Percentiles rank a stretch among this genome's conserved stretches.
These are phyloP conservation scores for Nibea albiflora DNA, from an alignment of 2,113 vertebrate genomes.

Conservation along the genomic window DNA sequence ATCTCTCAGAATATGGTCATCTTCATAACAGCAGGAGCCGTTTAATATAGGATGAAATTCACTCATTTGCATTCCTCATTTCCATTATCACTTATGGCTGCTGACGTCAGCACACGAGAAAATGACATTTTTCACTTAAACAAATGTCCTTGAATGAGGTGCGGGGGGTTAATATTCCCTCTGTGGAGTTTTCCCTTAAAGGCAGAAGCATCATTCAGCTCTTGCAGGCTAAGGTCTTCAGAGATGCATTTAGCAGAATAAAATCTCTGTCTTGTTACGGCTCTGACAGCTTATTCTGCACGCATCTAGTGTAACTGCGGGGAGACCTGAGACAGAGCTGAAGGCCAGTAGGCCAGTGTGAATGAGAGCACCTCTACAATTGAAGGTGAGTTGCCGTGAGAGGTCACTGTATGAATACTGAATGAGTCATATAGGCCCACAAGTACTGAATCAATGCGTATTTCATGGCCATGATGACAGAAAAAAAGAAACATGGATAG, in stretches of 20 bases:
- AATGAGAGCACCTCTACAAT: slow-evolving; percentile 57
- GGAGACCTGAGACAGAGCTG: slow-evolving; percentile 46
- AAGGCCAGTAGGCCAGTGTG: slow-evolving; percentile 63
- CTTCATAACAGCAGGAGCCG: background rate
- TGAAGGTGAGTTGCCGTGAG: slow-evolving; percentile 62
- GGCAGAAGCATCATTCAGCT: slow-evolving; percentile 67
- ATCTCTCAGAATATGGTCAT: background rate
- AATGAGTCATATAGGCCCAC: slow-evolving; percentile 56
- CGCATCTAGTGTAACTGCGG: slow-evolving; percentile 58
- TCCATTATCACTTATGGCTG: slow-evolving; percentile 17
- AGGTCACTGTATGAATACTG: slow-evolving; percentile 74
- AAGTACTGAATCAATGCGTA: slow-evolving; percentile 55
- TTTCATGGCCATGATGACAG: slow-evolving; percentile 34
- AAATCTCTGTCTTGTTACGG: slow-evolving; percentile 67
- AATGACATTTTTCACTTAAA: slow-evolving; percentile 55
- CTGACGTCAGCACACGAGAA: slow-evolving; percentile 18
- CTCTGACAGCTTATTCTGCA: slow-evolving; percentile 72
- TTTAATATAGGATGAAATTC: background rate
- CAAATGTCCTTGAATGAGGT: slow-evolving; percentile 70
- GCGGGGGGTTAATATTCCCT: slow-evolving; percentile 62
- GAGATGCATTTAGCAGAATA: slow-evolving; percentile 67
- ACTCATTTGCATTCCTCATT: slow-evolving; percentile 11
- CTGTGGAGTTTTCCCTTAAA: slow-evolving; percentile 38
- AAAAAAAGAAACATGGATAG: slow-evolving; percentile 55
- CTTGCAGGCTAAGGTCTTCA: slow-evolving; percentile 52